Evolutionary conservation across 2,888 invertebrate genomes (phyloP), one percentile per base, ranked within the genome.

Genomic region (Lasioglossum leucozonium): DNA sequence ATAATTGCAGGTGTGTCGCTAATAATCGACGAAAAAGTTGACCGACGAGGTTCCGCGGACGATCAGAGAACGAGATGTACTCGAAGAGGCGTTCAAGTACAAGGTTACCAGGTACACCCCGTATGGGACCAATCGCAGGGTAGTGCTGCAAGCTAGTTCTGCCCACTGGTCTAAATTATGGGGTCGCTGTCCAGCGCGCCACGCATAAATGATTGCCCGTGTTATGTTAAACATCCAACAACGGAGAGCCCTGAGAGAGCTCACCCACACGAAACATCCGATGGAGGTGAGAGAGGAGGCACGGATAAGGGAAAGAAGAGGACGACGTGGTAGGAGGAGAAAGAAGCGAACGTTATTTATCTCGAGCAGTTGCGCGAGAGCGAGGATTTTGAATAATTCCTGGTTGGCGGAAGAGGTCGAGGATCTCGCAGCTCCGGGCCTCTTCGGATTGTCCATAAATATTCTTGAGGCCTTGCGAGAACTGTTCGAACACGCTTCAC

Each of bases 141-240:
- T 87, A 85, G 81, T 84, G 88, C 87, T 85, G 86, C 87, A 88
- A 92, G 92, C 91, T 93, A 93, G 93, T 93, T 93, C 93, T 93
- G 92, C 92, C 93, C 93, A 93, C 93, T 89, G 92, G 90, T 91
- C 92, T 94, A 93, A 95, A 94, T 94, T 94, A 94, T 94, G 94
- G 93, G 94, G 93, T 94, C 93, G 93, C 93, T 92, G 91, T 93
- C 93, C 92, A 91, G 91, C 92, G 93, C 91, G 93, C 92, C 92
- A 92, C 93, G 93, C 92, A 93, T 95, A 95, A 95, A 94, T 94
- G 94, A 95, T 95, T 94, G 94, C 94, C 92, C 94, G 93, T 93
- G 94, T 94, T 94, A 95, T 95, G 94, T 94, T 95, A 94, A 95
- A 94, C 94, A 94, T 94, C 93, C 92, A 90, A 77, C 85, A 82